Percentiles rank a stretch among this genome's conserved stretches.
These are phyloP conservation scores for Zosterops hypoxanthus DNA, from an alignment of 2,113 vertebrate species.

Conservation along the genomic window DNA sequence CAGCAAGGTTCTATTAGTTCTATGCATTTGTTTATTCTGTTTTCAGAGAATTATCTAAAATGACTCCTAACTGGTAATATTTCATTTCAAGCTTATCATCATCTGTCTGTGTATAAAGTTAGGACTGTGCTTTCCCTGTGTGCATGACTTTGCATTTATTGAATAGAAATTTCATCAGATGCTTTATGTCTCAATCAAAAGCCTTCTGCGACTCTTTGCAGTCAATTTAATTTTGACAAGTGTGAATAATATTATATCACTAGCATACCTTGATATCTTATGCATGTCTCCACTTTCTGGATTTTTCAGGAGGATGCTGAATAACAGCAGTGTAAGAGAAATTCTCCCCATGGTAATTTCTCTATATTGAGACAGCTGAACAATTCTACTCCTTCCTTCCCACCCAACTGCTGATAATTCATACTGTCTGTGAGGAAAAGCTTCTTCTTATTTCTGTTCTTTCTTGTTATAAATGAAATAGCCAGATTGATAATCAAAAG, in stretches of 20 bases:
- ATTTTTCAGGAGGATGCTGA: slow-evolving; percentile 1
- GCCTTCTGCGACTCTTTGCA: not conserved
- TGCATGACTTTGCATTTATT: slow-evolving; percentile 1
- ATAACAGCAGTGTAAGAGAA: not conserved
- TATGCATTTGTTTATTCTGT: not conserved
- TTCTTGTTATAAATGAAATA: not conserved
- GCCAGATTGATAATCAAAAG: too few relatives aligned
- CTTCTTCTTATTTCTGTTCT: not conserved
- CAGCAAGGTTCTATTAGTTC: not conserved
- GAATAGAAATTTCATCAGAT: slow-evolving; percentile 10
- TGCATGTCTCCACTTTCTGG: not conserved
- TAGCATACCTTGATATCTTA: not conserved
- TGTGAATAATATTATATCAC: not conserved
- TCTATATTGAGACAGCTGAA: not conserved
- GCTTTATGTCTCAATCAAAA: not conserved
- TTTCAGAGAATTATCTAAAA: not conserved
- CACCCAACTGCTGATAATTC: not conserved
- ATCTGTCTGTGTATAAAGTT: not conserved
- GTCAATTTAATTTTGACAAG: not conserved
- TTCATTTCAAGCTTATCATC: not conserved
- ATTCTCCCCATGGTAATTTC: not conserved
- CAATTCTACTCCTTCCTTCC: not conserved
- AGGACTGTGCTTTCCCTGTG: not conserved
- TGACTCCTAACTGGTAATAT: not conserved
- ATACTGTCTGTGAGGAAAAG: not conserved